These are phyloP conservation scores for Eremobia ochroleuca DNA, from an alignment of 2,888 invertebrate genomes.

Conservation along the genomic window DNA sequence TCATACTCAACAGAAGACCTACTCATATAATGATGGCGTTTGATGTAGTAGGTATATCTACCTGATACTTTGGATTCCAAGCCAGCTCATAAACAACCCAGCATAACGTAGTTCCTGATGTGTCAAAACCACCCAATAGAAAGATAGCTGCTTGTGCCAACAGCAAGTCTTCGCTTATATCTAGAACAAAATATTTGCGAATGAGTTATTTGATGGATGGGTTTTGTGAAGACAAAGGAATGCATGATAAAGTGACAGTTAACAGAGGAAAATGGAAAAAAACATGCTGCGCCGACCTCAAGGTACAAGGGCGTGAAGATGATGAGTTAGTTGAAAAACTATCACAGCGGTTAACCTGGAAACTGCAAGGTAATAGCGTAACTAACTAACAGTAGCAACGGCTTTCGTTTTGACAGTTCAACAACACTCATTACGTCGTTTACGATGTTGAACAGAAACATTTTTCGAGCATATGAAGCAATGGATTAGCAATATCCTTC, in stretches of 20 bases:
- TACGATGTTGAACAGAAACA: too few relatives aligned
- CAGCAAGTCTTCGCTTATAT: conserved; percentile 73
- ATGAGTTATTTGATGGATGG: background rate
- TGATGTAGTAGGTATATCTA: conserved; percentile 36
- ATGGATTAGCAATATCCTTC: too few relatives aligned
- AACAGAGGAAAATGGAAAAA: background rate
- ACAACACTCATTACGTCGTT: too few relatives aligned
- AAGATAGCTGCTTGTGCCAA: conserved; percentile 77
- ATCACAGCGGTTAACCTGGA: background rate
- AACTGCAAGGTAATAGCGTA: too few relatives aligned
- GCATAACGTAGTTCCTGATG: conserved; percentile 66
- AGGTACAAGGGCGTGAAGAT: background rate
- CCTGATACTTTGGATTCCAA: conserved; percentile 73
- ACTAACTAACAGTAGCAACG: too few relatives aligned
- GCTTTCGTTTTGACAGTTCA: too few relatives aligned
- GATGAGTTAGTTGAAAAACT: background rate
- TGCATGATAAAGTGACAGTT: background rate
- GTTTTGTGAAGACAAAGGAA: background rate
- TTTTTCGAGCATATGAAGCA: too few relatives aligned
- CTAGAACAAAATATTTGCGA: conserved; percentile 54
- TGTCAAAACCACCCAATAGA: conserved; percentile 78
- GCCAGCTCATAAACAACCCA: conserved; percentile 75
- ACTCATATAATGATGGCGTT: background rate
- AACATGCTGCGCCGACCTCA: background rate
- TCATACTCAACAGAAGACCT: background rate